These are phyloP conservation scores for Campylomormyrus numenius DNA, from an alignment of 2,113 vertebrate species.

Conservation along the genomic window DNA sequence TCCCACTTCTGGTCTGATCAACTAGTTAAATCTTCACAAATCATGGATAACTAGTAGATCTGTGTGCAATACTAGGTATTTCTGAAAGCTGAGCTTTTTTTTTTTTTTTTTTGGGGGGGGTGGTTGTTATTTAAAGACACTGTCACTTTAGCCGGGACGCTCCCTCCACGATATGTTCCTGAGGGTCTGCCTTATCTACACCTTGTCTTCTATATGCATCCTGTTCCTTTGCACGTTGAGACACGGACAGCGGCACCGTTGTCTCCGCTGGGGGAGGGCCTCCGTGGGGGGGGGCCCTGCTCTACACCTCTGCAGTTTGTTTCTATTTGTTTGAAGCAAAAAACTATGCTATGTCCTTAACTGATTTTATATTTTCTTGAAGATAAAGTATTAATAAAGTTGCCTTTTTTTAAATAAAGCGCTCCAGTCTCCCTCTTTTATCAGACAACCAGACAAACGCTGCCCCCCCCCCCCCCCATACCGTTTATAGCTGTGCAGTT, in stretches of 20 bases:
- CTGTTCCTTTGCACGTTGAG: slow-evolving; percentile 84
- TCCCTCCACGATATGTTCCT: slow-evolving; percentile 67
- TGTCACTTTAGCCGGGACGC: slow-evolving; percentile 90
- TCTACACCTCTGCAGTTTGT: slow-evolving; percentile 69
- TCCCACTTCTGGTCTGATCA: background rate
- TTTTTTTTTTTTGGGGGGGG: slow-evolving; percentile 27
- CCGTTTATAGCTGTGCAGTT: background rate
- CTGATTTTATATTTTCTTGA: slow-evolving; percentile 77
- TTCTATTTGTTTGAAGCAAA: slow-evolving; percentile 96
- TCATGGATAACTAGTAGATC: slow-evolving; percentile 59
- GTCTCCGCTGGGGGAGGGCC: slow-evolving; percentile 19
- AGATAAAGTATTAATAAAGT: slow-evolving; percentile 65
- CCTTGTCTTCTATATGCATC: slow-evolving; percentile 77
- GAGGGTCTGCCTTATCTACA: slow-evolving; percentile 87
- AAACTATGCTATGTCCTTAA: slow-evolving; percentile 72
- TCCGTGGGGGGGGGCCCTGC: slow-evolving; percentile 31
- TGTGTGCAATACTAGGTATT: slow-evolving; percentile 85
- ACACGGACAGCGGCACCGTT: slow-evolving; percentile 51
- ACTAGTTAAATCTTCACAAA: background rate
- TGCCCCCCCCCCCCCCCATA: too few relatives aligned
- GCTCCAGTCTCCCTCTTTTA: background rate
- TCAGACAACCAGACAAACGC: background rate
- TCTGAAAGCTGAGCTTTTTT: slow-evolving; percentile 60
- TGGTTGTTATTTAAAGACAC: slow-evolving; percentile 46
- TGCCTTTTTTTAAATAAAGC: slow-evolving; percentile 37